Percentiles rank a stretch among this genome's conserved stretches.
These are phyloP conservation scores for Teinopalpus imperialis DNA, from an alignment of 2,888 invertebrate species.

Conservation along the genomic window DNA sequence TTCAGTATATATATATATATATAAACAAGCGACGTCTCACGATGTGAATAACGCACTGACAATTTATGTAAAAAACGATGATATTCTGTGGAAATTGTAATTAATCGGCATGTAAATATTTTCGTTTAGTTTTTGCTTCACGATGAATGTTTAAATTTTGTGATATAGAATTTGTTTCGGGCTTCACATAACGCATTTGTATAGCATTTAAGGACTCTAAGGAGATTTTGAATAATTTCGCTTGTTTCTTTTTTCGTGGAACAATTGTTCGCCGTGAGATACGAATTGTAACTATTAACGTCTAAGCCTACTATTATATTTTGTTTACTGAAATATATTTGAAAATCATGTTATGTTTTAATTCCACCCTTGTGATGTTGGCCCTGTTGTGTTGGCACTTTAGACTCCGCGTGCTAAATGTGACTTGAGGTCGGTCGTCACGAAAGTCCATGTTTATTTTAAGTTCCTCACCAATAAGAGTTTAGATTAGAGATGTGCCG, in stretches of 20 bases:
- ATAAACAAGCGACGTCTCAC: conserved; percentile 49
- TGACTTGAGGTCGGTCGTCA: too few species aligned
- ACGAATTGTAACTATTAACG: conserved; percentile 79
- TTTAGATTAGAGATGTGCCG: too few species aligned
- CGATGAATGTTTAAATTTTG: conserved; percentile 38
- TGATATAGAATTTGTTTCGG: conserved; percentile 29
- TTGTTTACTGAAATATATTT: conserved; percentile 82
- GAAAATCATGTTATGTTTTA: conserved; percentile 56
- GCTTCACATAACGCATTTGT: conserved; percentile 31
- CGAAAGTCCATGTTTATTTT: too few species aligned
- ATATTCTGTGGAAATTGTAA: conserved; percentile 61
- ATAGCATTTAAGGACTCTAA: conserved; percentile 35
- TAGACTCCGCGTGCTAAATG: too few species aligned
- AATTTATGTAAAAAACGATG: conserved; percentile 62
- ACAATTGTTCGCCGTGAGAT: conserved; percentile 58
- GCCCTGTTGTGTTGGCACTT: too few species aligned
- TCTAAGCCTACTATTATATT: conserved; percentile 82
- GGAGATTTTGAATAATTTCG: conserved; percentile 33
- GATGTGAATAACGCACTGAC: conserved; percentile 73
- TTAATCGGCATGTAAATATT: conserved; percentile 50
- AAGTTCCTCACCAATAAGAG: too few species aligned
- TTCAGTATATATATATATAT: too few species aligned
- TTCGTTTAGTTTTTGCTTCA: conserved; percentile 35
- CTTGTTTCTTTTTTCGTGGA: conserved; percentile 38
- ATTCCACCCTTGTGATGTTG: conserved; percentile 30